These are phyloP conservation scores for Gavialis gangeticus DNA, from an alignment of 2,113 vertebrate genomes.

Conservation along the genomic window DNA sequence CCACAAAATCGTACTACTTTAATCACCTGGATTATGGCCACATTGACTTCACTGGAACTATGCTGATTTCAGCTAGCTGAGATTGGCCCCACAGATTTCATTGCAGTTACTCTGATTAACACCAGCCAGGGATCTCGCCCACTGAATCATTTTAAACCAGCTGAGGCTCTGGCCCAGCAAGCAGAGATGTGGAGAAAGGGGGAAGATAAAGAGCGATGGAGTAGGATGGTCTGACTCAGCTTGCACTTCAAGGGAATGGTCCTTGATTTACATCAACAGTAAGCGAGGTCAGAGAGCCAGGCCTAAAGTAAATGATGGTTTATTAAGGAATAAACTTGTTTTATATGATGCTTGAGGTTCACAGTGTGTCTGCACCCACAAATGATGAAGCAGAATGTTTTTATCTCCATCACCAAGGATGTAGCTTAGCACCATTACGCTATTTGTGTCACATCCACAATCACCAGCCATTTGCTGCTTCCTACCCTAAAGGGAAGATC, in stretches of 20 bases:
- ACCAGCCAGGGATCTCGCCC: constrained; percentile 3
- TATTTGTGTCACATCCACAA: background rate
- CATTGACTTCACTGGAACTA: background rate
- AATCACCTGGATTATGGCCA: background rate
- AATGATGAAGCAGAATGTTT: background rate
- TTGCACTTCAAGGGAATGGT: background rate
- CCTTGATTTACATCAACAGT: background rate
- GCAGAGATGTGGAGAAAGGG: fast-evolving
- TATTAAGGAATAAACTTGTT: background rate
- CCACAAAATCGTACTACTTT: background rate
- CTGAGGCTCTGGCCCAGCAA: background rate
- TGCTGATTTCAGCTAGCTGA: background rate
- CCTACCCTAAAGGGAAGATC: fast-evolving
- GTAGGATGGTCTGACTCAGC: background rate
- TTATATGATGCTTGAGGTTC: background rate
- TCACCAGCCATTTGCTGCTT: fast-evolving
- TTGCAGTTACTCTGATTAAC: background rate
- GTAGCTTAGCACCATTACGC: background rate
- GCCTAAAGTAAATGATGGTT: background rate
- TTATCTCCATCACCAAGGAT: background rate
- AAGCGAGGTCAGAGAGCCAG: fast-evolving
- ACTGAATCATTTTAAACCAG: background rate
- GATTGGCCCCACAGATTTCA: background rate
- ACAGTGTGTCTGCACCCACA: background rate
- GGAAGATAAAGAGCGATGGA: background rate